phyloP scores from a whole-genome alignment of 2,797 vertebrate species.

The Coreius guichenoti region DNA sequence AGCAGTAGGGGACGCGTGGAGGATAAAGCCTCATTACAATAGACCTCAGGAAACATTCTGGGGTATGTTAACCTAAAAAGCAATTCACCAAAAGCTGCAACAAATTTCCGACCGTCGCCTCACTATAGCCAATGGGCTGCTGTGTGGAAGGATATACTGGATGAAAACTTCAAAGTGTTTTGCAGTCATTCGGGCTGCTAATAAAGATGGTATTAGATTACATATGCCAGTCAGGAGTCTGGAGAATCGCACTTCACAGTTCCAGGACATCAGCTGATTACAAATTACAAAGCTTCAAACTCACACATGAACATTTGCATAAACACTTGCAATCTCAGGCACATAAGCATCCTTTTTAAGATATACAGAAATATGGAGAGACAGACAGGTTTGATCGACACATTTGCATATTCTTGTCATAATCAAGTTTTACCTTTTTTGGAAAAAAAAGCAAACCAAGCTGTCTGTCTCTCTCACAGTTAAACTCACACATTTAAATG shows the following conservation, averaged over 20 bases:
- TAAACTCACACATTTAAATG: background rate
- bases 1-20: background rate
- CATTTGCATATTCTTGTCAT: background rate
- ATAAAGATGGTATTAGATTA: slow-evolving; percentile 78
- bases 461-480: background rate
- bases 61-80: slow-evolving; percentile 22
- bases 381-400: background rate
- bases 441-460: background rate
- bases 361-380: background rate
- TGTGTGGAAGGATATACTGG: background rate
- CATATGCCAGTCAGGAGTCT: slow-evolving; percentile 76
- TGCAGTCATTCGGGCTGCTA: slow-evolving; percentile 58
- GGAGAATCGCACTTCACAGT: slow-evolving; percentile 75
- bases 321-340: slow-evolving; percentile 1
- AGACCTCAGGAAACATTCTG: slow-evolving; percentile 10
- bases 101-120: background rate
- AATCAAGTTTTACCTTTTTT: background rate
- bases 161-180: slow-evolving; percentile 17
- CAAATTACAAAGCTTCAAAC: slow-evolving; percentile 70
- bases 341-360: slow-evolving; percentile 19
- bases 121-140: background rate
- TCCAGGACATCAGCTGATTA: slow-evolving; percentile 74
- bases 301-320: slow-evolving; percentile 40
- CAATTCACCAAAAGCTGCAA: background rate
- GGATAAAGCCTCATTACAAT: slow-evolving; percentile 26